These are phyloP conservation scores for Aphaenogaster rudis DNA, from an alignment of 1,140 invertebrate species.

Conservation along the genomic window DNA sequence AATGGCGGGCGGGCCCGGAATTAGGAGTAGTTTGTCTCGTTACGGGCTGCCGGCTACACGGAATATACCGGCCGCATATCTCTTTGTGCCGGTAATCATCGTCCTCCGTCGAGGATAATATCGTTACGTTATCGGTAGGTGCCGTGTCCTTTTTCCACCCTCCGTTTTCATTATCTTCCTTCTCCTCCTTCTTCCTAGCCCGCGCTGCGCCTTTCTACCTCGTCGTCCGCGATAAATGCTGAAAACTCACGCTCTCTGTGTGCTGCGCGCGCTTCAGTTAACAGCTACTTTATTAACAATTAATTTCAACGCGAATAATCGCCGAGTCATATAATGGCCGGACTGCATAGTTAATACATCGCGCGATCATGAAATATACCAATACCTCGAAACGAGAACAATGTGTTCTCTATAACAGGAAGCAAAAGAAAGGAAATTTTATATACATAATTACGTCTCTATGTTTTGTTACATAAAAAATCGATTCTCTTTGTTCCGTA, in stretches of 20 bases:
- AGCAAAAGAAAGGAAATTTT: conserved; percentile 3
- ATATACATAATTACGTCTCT: background rate
- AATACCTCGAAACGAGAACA: conserved; percentile 11
- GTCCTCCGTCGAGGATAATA: conserved; percentile 61
- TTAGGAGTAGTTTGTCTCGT: conserved; percentile 78
- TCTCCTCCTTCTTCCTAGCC: background rate
- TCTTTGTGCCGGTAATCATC: conserved; percentile 71
- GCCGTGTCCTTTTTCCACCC: conserved; percentile 49
- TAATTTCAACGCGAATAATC: conserved; percentile 59
- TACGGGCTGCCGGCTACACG: conserved; percentile 60
- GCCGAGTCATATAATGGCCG: conserved; percentile 43
- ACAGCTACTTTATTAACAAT: conserved; percentile 59
- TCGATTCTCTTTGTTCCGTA: background rate
- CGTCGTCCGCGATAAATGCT: conserved; percentile 43
- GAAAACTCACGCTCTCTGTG: conserved; percentile 46
- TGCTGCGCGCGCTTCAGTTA: conserved; percentile 30
- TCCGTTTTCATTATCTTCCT: conserved; percentile 29
- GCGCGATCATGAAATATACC: conserved; percentile 30
- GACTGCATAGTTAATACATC: conserved; percentile 45
- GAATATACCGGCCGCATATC: conserved; percentile 46
- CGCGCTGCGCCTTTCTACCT: background rate
- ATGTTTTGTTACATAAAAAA: background rate
- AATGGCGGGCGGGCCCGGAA: conserved; percentile 58
- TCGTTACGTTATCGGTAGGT: conserved; percentile 63
- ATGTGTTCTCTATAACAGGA: background rate